Base-by-base conservation (phyloP, 2,888 invertebrate species). In the Tenodera sinensis region DNA sequence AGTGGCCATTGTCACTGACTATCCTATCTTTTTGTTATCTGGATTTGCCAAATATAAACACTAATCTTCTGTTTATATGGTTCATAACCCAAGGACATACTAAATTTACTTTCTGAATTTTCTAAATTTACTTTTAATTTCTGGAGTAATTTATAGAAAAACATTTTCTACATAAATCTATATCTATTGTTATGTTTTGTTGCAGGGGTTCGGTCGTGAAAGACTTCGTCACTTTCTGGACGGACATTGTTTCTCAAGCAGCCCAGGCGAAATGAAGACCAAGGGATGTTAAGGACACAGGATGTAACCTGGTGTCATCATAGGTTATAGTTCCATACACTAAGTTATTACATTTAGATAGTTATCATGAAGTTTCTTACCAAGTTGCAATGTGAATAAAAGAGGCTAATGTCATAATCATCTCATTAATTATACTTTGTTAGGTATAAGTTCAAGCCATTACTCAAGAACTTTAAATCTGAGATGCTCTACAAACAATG, bases 171-270 rank as follows among this genome's bases (percentile, higher is more conserved):
- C 42, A 42, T 34, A 34, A 34, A 7, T 7, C 8, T 8, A 34
- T 42, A 12, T 12, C 12, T 12, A 12, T 12, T 42, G 12, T 42
- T 42, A 42, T 42, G 42, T 42, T 87, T 34, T 90, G 89, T 96
- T 95, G 83, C 95, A 97, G 97, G 84, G 97, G 97, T 85, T 96
- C 96, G 6, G 95, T 97, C 28, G 93, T 97, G 91, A 96, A 97
- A 93, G 96, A 96, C 91, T 97, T 97, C 92, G 95, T 95, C 87
- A 96, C 95, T 9, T 97, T 96, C 93, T 97, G 97, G 97, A 95
- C 96, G 34, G 95, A 96, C 91, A 93, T 96, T 82, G 93, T 96
- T 84, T 95, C 95, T 7, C 71, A 89, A 7, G 87, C 88, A 3
- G 1, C 54, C 20, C 20, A 15, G 20, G 54, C 54, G 2, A 71